Conservation (phyloP, 2,888 invertebrate genomes). For the Temnothorax ravouxi region DNA sequence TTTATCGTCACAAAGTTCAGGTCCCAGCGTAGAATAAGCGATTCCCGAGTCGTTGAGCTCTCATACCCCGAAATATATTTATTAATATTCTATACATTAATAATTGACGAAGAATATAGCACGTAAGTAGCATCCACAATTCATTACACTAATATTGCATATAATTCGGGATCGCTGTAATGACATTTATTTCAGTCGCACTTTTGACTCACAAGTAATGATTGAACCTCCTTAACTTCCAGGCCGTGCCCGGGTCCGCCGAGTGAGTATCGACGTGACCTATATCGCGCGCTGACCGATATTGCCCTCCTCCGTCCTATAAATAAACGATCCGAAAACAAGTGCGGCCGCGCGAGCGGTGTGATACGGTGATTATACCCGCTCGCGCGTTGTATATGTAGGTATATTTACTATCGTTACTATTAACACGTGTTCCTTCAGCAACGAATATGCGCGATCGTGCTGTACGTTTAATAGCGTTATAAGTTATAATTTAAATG, state of each 20-base stretch:
- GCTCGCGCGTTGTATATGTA: not conserved
- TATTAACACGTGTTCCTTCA: not conserved
- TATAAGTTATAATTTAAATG: constrained; percentile 13
- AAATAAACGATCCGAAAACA: constrained; percentile 58
- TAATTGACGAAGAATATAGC: no score
- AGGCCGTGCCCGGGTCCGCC: not conserved
- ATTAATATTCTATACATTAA: no score
- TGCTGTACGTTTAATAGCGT: not conserved
- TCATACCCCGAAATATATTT: no score
- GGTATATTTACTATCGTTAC: not conserved
- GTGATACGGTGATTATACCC: not conserved
- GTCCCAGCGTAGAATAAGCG: no score
- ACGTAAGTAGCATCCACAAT: no score
- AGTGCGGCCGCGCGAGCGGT: not conserved
- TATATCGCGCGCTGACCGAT: constrained; percentile 61
- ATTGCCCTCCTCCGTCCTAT: constrained; percentile 54
- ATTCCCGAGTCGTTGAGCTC: no score
- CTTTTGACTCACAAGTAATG: no score
- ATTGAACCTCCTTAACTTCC: no score
- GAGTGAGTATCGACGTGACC: constrained; percentile 64
- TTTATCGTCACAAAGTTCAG: no score
- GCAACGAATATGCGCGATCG: not conserved
- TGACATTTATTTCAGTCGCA: no score
- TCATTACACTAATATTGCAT: no score
- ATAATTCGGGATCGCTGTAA: no score